phyloP scores from a whole-genome alignment of 2,888 invertebrate genomes.

The Drosophila percnosoma region DNA sequence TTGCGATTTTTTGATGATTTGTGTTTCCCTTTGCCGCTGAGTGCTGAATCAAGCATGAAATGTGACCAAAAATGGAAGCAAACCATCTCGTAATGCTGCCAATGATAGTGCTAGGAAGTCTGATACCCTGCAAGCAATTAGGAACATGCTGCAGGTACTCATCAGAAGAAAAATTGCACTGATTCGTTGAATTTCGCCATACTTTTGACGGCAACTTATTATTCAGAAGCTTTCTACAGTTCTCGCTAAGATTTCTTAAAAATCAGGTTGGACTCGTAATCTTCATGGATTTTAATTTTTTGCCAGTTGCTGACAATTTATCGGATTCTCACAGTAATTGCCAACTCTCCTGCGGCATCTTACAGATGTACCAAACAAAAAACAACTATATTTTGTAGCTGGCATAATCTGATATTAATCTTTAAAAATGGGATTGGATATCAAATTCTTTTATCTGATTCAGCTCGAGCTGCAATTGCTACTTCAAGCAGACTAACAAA shows the following conservation, averaged over 20 bases:
- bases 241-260: fast-evolving
- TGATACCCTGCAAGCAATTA: neutral
- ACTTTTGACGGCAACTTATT: neutral
- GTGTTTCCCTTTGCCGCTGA: constrained; percentile 4
- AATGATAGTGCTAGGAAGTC: too few relatives aligned
- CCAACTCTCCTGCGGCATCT: neutral
- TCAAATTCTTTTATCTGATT: neutral
- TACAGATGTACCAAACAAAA: neutral
- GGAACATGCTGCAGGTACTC: neutral
- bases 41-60: constrained; percentile 61
- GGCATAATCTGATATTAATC: neutral
- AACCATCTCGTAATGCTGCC: neutral
- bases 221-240: neutral
- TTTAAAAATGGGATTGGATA: neutral
- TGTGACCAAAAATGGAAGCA: constrained; percentile 43
- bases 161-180: neutral
- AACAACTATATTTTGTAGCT: neutral
- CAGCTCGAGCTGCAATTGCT: neutral
- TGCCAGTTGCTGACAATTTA: neutral
- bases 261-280: neutral
- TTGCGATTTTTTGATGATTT: neutral
- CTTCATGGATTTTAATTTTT: neutral
- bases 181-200: neutral
- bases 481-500: neutral
- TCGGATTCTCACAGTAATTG: neutral